Base-by-base conservation (phyloP, 2,797 vertebrate genomes). In the Brachyalestes nurse region DNA sequence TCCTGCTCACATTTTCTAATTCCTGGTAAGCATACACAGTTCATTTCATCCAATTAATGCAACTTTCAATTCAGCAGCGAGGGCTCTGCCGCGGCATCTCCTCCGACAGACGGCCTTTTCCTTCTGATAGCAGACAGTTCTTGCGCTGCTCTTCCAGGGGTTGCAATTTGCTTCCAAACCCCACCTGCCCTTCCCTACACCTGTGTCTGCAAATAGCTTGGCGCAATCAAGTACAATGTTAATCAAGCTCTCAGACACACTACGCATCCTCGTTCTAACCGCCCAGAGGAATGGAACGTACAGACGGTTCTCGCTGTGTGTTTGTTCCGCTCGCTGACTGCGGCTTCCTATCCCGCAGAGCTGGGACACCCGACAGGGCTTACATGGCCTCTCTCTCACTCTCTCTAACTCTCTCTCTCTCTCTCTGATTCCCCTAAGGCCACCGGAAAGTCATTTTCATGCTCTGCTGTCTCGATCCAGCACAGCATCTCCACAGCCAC, bases 361-460 rank as follows among this genome's bases (percentile, higher is more conserved):
- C 86, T 81, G 83, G 82, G 86, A 72, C 74, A 85, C 83, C 86
- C 82, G 84, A 88, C 75, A 85, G 85, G 87, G 86, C 85, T 85
- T 87, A 86, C 85, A 84, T 40, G 60, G 88, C 84, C 80, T 72
- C 28, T 65, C 62, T 34, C 34, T 65, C 62, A 19, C 16, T 65
- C 62, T n/a, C 17, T 60, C 57, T 21, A 3, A 83, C 79, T 70
- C 9, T 57, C 53, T 57, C 19, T 57, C 57, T 58, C 57, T 58
- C 57, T 58, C 84, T 89, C 79, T 82, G 79, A n/a, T 61, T 86
- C 84, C 83, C 86, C 81, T 70, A 83, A 66, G 83, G 88, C 88
- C 88, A 80, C 79, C 75, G 84, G 88, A 89, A 88, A 87, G 82
- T 85, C 75, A 86, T 88, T 92, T 90, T 90, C 86, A 90, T 88